Conservation (phyloP, 1,140 invertebrate species). For the Drosophila pseudoobscura region DNA sequence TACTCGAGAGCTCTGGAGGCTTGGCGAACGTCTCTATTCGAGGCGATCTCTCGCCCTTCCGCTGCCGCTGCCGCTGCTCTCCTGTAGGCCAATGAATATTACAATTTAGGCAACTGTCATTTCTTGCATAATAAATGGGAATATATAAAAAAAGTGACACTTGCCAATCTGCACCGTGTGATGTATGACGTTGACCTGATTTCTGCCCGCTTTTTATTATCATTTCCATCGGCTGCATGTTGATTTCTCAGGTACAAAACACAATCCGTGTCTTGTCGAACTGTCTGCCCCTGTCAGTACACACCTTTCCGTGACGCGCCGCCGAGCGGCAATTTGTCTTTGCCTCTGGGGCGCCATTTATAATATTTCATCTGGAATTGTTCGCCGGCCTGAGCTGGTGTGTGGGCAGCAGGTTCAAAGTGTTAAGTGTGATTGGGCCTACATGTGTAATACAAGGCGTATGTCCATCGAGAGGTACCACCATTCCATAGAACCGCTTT, state of each 20-base stretch:
- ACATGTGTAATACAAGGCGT: conserved; percentile 61
- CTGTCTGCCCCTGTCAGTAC: conserved; percentile 30
- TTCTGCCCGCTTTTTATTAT: conserved; percentile 61
- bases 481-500: conserved; percentile 26
- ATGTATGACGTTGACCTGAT: conserved; percentile 73
- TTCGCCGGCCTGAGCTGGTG: conserved; percentile 13
- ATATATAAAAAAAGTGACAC: conserved; percentile 71
- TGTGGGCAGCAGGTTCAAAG: conserved; percentile 68
- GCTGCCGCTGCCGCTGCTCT: neutral
- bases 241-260: conserved; percentile 20
- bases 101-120: conserved; percentile 23
- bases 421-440: conserved; percentile 51
- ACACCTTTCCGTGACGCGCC: conserved; percentile 66
- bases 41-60: conserved; percentile 4
- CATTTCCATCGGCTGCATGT: conserved; percentile 54
- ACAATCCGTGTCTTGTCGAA: conserved; percentile 22
- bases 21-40: neutral
- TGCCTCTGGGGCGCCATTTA: conserved; percentile 69
- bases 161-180: conserved; percentile 66
- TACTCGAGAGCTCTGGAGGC: conserved; percentile 49
- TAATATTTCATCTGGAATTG: conserved; percentile 61
- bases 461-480: conserved; percentile 8
- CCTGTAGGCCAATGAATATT: conserved; percentile 24
- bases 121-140: conserved; percentile 65
- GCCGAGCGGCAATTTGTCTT: conserved; percentile 71